These are phyloP conservation scores for Pelagia noctiluca DNA, from an alignment of 30 jellyfish, hydroid and myxozoan genomes.

Conservation along the genomic window DNA sequence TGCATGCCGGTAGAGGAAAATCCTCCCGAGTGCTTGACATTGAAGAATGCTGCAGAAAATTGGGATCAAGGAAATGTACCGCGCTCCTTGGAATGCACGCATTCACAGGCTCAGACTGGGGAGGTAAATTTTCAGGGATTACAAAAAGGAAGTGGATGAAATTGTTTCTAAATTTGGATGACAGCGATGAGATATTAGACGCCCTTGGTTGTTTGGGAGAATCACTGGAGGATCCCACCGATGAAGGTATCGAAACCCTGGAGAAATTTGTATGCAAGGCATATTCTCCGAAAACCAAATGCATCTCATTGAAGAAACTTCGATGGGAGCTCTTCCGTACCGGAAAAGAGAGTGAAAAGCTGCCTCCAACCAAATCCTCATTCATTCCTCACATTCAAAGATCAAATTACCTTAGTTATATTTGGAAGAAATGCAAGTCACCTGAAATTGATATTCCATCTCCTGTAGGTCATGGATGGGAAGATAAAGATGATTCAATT, in stretches of 20 bases:
- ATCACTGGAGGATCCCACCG: conserved; percentile 21
- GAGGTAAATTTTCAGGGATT: conserved; percentile 9
- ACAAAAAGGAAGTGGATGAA: conserved; percentile 8
- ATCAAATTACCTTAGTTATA: too few species aligned
- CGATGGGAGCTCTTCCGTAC: too few species aligned
- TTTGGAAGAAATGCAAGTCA: too few species aligned
- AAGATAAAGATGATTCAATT: too few species aligned
- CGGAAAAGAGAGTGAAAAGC: too few species aligned
- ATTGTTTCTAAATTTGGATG: conserved; percentile 14
- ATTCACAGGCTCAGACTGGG: conserved; percentile 24
- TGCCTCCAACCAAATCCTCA: too few species aligned
- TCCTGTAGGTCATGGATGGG: too few species aligned
- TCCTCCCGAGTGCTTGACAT: conserved; percentile 2
- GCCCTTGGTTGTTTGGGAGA: conserved; percentile 19
- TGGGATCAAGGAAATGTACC: background rate
- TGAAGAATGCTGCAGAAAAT: conserved; percentile 14
- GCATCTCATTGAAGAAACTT: too few species aligned
- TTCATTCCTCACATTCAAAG: too few species aligned
- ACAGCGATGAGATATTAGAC: conserved; percentile 12
- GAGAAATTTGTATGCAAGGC: conserved; percentile 14
- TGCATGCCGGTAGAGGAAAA: conserved; percentile 17
- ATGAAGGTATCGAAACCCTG: background rate
- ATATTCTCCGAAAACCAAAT: too few species aligned
- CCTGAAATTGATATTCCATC: too few species aligned
- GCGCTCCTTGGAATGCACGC: conserved; percentile 21